Base-by-base conservation (phyloP, 2,888 invertebrate genomes). In the Brachylomia viminalis region DNA sequence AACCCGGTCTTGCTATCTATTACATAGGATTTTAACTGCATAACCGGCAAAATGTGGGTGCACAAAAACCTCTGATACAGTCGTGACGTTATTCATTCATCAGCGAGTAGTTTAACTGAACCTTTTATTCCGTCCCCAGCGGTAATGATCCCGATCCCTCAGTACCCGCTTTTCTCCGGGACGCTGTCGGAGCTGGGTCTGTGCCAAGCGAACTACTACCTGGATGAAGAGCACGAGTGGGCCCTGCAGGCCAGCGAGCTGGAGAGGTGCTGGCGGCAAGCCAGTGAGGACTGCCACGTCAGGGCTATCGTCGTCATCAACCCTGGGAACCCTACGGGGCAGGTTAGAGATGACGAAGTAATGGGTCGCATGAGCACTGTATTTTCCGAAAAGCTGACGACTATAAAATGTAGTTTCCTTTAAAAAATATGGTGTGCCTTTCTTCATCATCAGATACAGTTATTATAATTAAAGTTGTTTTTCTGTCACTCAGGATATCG, bases 281-380 rank as follows among this genome's bases (percentile, higher is more conserved):
- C 98, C 0, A 97, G 97, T 54, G 95, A 97, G 78, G 90, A 90
- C 0, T 97, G 97, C 92, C 96, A 97, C 79, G 98, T 99, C 0
- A 97, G 99, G 71, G 99, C 98, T 0, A 96, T 99, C 65, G 99
- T 99, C 27, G 97, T 99, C 66, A 99, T 99, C 89, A 99, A 99
- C 95, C 99, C 99, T 0, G 99, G 99, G 75, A 99, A 99, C 95
- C 99, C 99, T 17, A 99, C 99, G 33, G 99, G 99, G n/a, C 98
- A 98, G 94, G 95, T 94, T 66, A 58, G 77, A 67, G 17, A 67
- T n/a, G n/a, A 54, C 7, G n/a, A 20, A n/a, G 11, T n/a, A 67
- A n/a, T 56, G 33, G 3, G 23, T 49, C 10, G 23, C 30, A 10
- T 2, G 15, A 49, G 10, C 15, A 49, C 17, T 17, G 23, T 17